Base-by-base conservation (phyloP, 2,797 vertebrate genomes). In the Emydoidea blandingii region DNA sequence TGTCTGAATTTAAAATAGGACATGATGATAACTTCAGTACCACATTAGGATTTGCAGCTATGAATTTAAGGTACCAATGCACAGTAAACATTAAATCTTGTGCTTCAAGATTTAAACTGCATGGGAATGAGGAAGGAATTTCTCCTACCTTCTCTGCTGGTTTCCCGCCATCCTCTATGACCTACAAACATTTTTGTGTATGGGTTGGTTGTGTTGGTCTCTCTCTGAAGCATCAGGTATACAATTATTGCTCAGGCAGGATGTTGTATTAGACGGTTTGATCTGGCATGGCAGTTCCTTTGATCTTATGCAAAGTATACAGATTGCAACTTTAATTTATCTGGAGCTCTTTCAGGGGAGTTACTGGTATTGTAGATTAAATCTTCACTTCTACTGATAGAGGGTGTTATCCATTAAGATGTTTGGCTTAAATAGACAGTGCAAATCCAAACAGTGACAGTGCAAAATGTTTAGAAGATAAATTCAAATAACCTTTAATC, bases 141-240 rank as follows among this genome's bases (percentile, higher is more conserved):
- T 72, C 19, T 78, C 34, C 31, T 84, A 27, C 47, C 54, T 89
- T 29, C 74, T 81, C 74, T 89, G 37, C 59, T 25, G 56, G 57
- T 34, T 62, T 31, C 14, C 31, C 31, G 31, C 44, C 31, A 19
- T 34, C 31, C 56, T 23, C 85, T 49, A 29, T 27, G 76, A 87
- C 91, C 95, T 89, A 89, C 72, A 81, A 85, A 62, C 81, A 78
- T 37, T 92, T 96, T 88, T 50, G 62, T 68, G 92, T 92, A 81
- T 95, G 85, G 79, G 82, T 96, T 62, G 90, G 79, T 52, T 95
- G 76, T 88, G 82, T 56, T 0, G 1, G 72, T 76, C 19, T 76
- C 12, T 89, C 86, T 91, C 91, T 94, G 96, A 96, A 94, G 95
- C 96, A 96, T 96, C 96, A 97, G 94, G 93, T 87, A 95, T 85